A percentile compares a stretch with the other conserved stretches of the same genome.
Evolutionary conservation across 1,140 invertebrate genomes (phyloP).

Genomic region (Papilio helenus): DNA sequence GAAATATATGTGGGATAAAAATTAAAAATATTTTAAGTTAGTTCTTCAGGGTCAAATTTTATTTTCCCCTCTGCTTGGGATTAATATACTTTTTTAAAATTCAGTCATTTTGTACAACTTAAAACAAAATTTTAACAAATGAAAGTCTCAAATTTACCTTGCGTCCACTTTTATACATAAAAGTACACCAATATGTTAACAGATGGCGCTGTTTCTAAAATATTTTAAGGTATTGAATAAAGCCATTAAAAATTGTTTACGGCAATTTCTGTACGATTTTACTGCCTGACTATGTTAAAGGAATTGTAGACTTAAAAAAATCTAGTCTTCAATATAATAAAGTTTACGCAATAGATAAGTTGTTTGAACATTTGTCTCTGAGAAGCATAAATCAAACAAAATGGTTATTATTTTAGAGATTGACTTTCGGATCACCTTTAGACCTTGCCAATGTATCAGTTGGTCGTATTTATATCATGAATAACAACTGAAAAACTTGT

Average conservation of each 20-base stretch:
- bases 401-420: background rate
- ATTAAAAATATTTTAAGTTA: background rate
- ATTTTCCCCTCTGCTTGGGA: background rate
- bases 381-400: background rate
- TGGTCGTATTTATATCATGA: background rate
- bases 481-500: conserved; percentile 46
- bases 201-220: conserved; percentile 49
- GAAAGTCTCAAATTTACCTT: background rate
- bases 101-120: background rate
- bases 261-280: background rate
- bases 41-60: background rate
- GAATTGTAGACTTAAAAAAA: background rate
- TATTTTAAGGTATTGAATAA: background rate
- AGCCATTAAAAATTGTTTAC: background rate
- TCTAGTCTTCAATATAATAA: background rate
- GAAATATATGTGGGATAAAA: background rate
- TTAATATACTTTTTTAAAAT: background rate
- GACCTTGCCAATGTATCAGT: conserved; percentile 5
- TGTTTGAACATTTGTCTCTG: background rate
- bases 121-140: background rate
- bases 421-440: conserved; percentile 23
- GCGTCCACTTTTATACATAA: background rate
- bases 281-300: background rate
- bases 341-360: background rate
- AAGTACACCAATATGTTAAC: conserved; percentile 45